Evolutionary conservation across 2,888 invertebrate genomes (phyloP).

Genomic region (Nasonia oneida): DNA sequence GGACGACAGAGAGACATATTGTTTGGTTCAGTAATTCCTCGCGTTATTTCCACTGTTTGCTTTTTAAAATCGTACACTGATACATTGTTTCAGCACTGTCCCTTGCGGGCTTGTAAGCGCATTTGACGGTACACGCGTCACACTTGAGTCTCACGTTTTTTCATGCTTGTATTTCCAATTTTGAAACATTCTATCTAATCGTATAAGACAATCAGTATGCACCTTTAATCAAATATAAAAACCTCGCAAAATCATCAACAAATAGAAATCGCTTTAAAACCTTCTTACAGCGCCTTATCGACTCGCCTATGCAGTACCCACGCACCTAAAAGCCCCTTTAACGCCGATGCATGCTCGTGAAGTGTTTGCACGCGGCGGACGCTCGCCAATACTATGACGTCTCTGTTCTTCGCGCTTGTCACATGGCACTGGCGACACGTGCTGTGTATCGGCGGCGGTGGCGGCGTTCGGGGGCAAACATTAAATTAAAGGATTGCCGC

Average conservation of each 20-base stretch:
- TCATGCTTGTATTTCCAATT: no score
- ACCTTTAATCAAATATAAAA: no score
- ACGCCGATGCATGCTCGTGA: neutral
- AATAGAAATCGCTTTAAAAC: slow-evolving; percentile 10
- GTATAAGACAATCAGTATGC: no score
- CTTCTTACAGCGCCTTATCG: neutral
- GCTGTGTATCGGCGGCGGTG: neutral
- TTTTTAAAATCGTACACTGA: slow-evolving; percentile 77
- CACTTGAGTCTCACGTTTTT: neutral
- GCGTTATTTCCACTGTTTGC: slow-evolving; percentile 76
- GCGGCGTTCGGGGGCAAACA: slow-evolving; percentile 70
- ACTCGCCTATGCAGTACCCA: neutral
- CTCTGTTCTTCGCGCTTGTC: slow-evolving; percentile 17
- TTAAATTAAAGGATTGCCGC: slow-evolving; percentile 68
- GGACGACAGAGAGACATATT: slow-evolving; percentile 68
- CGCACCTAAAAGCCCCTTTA: neutral
- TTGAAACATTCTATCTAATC: no score
- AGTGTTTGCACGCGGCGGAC: slow-evolving; percentile 32
- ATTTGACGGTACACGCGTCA: neutral
- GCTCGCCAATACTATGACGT: neutral
- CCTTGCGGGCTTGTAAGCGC: neutral
- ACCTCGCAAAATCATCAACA: neutral
- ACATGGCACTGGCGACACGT: neutral
- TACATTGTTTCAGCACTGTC: slow-evolving; percentile 70
- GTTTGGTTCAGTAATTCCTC: slow-evolving; percentile 77